Evolutionary conservation across 2,888 invertebrate species (phyloP).

Genomic region (Lobophora halterata): DNA sequence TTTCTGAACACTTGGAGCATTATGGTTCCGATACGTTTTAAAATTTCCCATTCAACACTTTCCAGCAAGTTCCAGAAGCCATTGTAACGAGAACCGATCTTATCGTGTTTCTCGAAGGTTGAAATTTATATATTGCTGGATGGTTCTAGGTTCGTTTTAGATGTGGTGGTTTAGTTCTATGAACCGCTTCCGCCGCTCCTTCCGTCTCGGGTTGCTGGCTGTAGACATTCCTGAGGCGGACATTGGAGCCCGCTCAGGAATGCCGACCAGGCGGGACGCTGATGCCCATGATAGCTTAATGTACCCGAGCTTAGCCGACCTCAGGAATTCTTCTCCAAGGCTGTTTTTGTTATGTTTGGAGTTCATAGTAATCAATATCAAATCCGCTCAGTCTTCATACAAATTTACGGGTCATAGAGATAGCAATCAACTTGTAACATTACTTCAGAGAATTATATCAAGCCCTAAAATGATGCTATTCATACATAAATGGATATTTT

Average conservation of each 20-base stretch:
- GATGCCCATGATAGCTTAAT: slow-evolving; percentile 71
- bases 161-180: slow-evolving; percentile 50
- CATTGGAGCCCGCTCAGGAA: slow-evolving; percentile 67
- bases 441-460: too few relatives aligned
- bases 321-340: slow-evolving; percentile 60
- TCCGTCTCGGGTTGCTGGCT: slow-evolving; percentile 78
- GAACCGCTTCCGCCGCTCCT: slow-evolving; percentile 79
- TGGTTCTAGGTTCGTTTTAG: slow-evolving; percentile 41
- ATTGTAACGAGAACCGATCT: slow-evolving; percentile 25
- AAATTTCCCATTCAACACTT: slow-evolving; percentile 21
- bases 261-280: slow-evolving; percentile 65
- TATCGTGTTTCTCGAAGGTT: slow-evolving; percentile 31
- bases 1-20: slow-evolving; percentile 8
- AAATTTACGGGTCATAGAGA: too few relatives aligned
- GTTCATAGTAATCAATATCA: too few relatives aligned
- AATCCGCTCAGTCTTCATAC: too few relatives aligned
- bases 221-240: slow-evolving; percentile 69
- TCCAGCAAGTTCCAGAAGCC: slow-evolving; percentile 32
- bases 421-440: too few relatives aligned
- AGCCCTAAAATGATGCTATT: too few relatives aligned
- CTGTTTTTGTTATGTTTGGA: slow-evolving; percentile 23
- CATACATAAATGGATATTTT: too few relatives aligned
- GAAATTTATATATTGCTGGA: slow-evolving; percentile 21
- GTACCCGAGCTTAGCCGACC: slow-evolving; percentile 48
- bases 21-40: slow-evolving; percentile 9